A percentile compares a stretch with the other conserved stretches of the same genome.
Evolutionary conservation across 2,797 vertebrate species (phyloP).

Genomic region (Platalea minor): DNA sequence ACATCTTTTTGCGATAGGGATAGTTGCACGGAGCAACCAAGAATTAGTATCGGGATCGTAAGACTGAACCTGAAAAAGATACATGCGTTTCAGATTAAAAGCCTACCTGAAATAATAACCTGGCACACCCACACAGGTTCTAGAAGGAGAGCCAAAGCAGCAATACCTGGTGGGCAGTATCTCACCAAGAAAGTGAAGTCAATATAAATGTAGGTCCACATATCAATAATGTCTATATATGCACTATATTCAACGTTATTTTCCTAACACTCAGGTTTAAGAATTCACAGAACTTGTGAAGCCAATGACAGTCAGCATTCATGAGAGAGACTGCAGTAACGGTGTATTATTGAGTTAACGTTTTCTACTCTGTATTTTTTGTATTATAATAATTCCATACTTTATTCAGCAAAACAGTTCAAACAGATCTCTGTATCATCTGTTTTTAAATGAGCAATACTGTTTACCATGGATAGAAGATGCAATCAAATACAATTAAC

Average conservation of each 20-base stretch:
- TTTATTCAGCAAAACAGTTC: background rate
- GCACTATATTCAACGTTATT: background rate
- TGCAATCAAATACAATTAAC: background rate
- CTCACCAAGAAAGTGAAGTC: background rate
- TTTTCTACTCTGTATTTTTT: background rate
- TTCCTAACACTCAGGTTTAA: background rate
- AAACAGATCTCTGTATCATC: background rate
- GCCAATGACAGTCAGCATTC: background rate
- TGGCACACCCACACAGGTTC: background rate
- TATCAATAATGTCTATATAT: background rate
- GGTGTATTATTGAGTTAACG: rapidly evolving
- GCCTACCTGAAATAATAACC: background rate
- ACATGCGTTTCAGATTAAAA: slow-evolving; percentile 13
- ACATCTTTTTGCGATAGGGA: slow-evolving; percentile 94
- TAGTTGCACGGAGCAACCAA: slow-evolving; percentile 91
- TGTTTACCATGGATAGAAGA: background rate
- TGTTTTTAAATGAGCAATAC: background rate
- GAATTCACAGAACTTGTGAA: background rate
- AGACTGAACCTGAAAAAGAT: slow-evolving; percentile 88
- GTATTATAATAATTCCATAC: background rate
- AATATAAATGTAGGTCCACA: background rate
- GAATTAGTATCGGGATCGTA: slow-evolving; percentile 89
- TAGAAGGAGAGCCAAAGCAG: background rate
- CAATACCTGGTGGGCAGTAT: background rate
- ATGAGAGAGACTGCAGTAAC: background rate